Evolutionary conservation across 2,888 invertebrate genomes (phyloP).

Genomic region (Himalopsyche anomala): DNA sequence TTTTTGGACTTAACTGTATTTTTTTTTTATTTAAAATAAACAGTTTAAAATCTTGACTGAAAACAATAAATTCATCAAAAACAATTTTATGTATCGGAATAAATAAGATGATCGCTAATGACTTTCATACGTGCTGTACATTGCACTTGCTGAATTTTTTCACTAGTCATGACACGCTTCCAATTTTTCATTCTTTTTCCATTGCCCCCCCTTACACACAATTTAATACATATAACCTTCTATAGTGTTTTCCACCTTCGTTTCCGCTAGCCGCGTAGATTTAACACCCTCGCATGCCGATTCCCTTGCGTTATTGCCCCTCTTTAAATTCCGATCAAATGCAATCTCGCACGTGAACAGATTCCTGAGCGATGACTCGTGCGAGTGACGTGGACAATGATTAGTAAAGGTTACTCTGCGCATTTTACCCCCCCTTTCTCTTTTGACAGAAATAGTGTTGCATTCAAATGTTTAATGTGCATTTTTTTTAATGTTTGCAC

Average conservation of each 20-base stretch:
- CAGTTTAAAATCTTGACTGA: no score
- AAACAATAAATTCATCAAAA: no score
- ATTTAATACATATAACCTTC: slow-evolving; percentile 28
- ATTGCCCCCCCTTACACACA: slow-evolving; percentile 2
- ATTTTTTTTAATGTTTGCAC: background rate
- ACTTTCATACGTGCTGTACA: background rate
- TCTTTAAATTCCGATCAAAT: slow-evolving; percentile 66
- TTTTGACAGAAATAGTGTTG: background rate
- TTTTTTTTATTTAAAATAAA: no score
- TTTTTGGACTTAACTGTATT: no score
- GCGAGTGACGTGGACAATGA: slow-evolving; percentile 56
- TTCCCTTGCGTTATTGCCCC: slow-evolving; percentile 62
- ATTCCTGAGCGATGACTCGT: slow-evolving; percentile 63
- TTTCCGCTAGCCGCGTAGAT: slow-evolving; percentile 35
- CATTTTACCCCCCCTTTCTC: background rate
- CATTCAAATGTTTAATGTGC: background rate
- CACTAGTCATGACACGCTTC: slow-evolving; percentile 64
- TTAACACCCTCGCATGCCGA: slow-evolving; percentile 49
- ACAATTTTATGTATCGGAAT: background rate
- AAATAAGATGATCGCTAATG: background rate
- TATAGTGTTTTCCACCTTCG: slow-evolving; percentile 22
- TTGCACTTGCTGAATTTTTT: slow-evolving; percentile 49
- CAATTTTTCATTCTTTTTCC: slow-evolving; percentile 60
- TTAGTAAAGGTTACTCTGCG: slow-evolving; percentile 47
- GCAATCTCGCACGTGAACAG: slow-evolving; percentile 65